Evolutionary conservation across 2,888 invertebrate species (phyloP).

Genomic region (Dasysyrphus albostriatus): DNA sequence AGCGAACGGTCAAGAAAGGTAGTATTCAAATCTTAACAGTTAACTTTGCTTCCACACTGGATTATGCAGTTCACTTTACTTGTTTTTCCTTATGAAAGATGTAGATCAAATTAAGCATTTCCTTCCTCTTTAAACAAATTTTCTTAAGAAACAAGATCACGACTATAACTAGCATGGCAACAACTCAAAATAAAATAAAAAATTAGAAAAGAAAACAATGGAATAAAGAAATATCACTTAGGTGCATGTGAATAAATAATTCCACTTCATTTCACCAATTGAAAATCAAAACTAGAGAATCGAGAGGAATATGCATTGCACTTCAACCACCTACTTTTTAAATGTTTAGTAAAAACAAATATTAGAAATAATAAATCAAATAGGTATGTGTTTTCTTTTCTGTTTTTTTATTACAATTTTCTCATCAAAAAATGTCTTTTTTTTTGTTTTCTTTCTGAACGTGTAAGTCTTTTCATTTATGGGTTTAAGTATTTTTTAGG

Average conservation of each 20-base stretch:
- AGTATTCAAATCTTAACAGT: conserved; percentile 29
- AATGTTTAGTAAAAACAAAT: conserved; percentile 34
- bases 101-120: conserved; percentile 53
- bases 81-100: conserved; percentile 22
- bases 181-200: conserved; percentile 34
- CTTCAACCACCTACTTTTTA: not conserved
- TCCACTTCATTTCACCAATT: not conserved
- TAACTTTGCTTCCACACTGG: conserved; percentile 32
- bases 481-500: conserved; percentile 66
- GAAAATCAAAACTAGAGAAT: not conserved
- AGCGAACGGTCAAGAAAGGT: conserved; percentile 32
- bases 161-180: not conserved
- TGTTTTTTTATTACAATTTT: conserved; percentile 75
- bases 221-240: not conserved
- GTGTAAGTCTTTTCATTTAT: conserved; percentile 75
- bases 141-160: not conserved
- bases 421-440: conserved; percentile 74
- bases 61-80: conserved; percentile 59
- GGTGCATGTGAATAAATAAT: not conserved
- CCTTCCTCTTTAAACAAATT: conserved; percentile 23
- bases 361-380: conserved; percentile 51
- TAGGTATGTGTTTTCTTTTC: conserved; percentile 68
- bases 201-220: conserved; percentile 53
- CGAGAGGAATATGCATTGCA: not conserved
- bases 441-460: conserved; percentile 73